phyloP scores from a whole-genome alignment of 2,888 invertebrate genomes.

The Scelioninae gen. 1 region DNA sequence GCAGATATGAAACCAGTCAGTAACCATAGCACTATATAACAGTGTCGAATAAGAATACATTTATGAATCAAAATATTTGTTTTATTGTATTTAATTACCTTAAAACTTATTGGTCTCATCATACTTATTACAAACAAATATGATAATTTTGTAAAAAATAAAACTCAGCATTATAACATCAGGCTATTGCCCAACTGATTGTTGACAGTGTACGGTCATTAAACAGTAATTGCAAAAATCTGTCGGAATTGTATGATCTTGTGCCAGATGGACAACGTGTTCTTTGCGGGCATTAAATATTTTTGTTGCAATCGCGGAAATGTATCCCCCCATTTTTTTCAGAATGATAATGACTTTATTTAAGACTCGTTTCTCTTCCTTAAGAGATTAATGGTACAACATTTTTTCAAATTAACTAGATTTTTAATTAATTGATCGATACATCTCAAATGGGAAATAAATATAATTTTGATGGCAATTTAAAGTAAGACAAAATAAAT shows the following conservation, averaged over 20 bases:
- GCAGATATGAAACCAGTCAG: background rate
- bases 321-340: slow-evolving; percentile 27
- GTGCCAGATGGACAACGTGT: slow-evolving; percentile 25
- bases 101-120: slow-evolving; percentile 6
- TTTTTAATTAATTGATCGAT: slow-evolving; percentile 24
- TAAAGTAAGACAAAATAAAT: too few species aligned
- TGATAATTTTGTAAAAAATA: slow-evolving; percentile 15
- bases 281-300: slow-evolving; percentile 42
- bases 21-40: background rate
- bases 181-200: slow-evolving; percentile 48
- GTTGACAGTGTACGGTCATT: slow-evolving; percentile 30
- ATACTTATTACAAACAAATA: background rate
- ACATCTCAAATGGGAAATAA: too few species aligned
- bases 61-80: too few species aligned
- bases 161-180: slow-evolving; percentile 44
- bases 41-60: too few species aligned
- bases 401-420: slow-evolving; percentile 8
- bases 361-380: slow-evolving; percentile 42
- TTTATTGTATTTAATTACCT: background rate
- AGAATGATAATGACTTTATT: slow-evolving; percentile 54
- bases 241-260: slow-evolving; percentile 28
- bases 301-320: slow-evolving; percentile 55
- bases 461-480: too few species aligned
- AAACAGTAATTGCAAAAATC: slow-evolving; percentile 29
- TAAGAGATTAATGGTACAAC: slow-evolving; percentile 14